Evolutionary conservation across 2,888 invertebrate genomes (phyloP).

Genomic region (Acanthosoma haemorrhoidale): DNA sequence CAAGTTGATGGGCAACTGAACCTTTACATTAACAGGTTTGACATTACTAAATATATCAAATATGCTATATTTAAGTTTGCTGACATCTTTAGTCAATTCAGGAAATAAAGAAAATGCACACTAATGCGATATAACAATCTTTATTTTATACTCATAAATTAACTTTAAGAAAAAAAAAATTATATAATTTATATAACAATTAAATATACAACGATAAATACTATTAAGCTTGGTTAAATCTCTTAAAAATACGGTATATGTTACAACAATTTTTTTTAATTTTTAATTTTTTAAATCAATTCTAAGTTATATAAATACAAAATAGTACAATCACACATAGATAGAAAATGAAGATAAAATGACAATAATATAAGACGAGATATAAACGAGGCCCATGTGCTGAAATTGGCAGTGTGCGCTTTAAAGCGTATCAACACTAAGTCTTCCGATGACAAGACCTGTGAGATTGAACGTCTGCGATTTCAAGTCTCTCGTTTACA

Average conservation of each 20-base stretch:
- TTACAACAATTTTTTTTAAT: constrained; percentile 6
- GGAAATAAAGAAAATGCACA: too few species aligned
- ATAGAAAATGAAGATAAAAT: neutral
- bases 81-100: too few species aligned
- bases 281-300: constrained; percentile 2
- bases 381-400: constrained; percentile 3
- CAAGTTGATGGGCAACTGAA: too few species aligned
- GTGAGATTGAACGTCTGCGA: constrained; percentile 1
- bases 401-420: constrained; percentile 24
- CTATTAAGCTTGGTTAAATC: constrained; percentile 20
- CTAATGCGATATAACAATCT: constrained; percentile 16
- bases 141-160: constrained; percentile 18
- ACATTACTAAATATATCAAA: too few species aligned
- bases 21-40: too few species aligned
- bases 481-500: neutral
- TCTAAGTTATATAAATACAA: constrained; percentile 7
- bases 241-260: constrained; percentile 27
- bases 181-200: constrained; percentile 21
- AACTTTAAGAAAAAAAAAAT: constrained; percentile 13
- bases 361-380: neutral
- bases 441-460: neutral
- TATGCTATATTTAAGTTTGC: too few species aligned
- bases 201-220: constrained; percentile 26
- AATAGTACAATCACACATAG: constrained; percentile 14
- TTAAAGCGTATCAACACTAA: constrained; percentile 17